Evolutionary conservation across 2,888 invertebrate species (phyloP).

Genomic region (Eledona agricola): DNA sequence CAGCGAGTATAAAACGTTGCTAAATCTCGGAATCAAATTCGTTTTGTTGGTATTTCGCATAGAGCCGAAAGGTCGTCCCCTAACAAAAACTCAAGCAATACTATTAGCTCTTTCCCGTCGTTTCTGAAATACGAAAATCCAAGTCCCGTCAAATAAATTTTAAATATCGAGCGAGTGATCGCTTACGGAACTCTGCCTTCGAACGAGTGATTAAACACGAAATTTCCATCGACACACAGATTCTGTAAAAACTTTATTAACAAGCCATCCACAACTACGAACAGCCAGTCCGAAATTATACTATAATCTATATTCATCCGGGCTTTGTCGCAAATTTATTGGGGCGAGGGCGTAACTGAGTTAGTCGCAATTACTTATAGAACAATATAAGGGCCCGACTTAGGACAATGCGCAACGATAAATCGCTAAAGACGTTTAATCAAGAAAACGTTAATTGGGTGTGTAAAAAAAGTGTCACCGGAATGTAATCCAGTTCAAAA

Average conservation of each 20-base stretch:
- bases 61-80: background rate
- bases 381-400: constrained; percentile 27
- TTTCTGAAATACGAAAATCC: constrained; percentile 10
- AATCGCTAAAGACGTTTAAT: constrained; percentile 21
- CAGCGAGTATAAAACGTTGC: no score
- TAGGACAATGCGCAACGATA: constrained; percentile 24
- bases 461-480: no score
- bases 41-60: constrained; percentile 4
- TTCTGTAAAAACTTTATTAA: no score
- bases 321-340: constrained; percentile 29
- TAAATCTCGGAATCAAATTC: background rate
- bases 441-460: no score
- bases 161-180: constrained; percentile 16
- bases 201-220: no score
- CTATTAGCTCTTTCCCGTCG: no score
- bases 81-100: constrained; percentile 1
- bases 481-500: no score
- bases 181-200: background rate
- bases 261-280: no score
- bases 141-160: constrained; percentile 26
- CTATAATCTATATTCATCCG: constrained; percentile 30
- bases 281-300: constrained; percentile 26
- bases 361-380: constrained; percentile 33
- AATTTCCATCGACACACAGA: no score
- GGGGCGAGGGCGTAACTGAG: constrained; percentile 27